A percentile compares a stretch with the other conserved stretches of the same genome.
phyloP scores from a whole-genome alignment of 2,888 invertebrate species.

The Ephialtes manifestator region DNA sequence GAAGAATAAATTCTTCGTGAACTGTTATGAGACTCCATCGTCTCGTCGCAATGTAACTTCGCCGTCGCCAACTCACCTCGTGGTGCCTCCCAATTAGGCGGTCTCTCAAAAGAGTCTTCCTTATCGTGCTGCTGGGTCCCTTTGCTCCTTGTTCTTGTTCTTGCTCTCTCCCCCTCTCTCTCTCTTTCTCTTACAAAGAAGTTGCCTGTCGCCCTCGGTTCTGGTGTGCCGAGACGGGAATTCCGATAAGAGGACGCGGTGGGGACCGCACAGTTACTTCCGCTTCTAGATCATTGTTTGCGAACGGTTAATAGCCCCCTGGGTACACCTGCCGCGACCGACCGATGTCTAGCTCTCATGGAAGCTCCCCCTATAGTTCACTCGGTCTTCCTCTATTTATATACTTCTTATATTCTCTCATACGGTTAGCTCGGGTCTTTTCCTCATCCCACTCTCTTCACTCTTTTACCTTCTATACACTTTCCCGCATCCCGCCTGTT shows the following conservation, averaged over 20 bases:
- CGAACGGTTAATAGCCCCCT: constrained; percentile 85
- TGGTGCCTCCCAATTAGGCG: constrained; percentile 77
- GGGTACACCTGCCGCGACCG: constrained; percentile 79
- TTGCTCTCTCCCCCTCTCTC: constrained; percentile 55
- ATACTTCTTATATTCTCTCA: constrained; percentile 68
- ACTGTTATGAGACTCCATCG: constrained; percentile 59
- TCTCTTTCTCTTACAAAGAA: constrained; percentile 54
- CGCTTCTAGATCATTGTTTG: constrained; percentile 85
- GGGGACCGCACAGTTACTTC: constrained; percentile 80
- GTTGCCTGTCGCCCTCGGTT: constrained; percentile 63
- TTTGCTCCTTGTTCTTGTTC: constrained; percentile 32
- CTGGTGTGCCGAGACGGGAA: constrained; percentile 76
- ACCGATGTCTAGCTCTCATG: constrained; percentile 64
- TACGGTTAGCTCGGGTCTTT: constrained; percentile 20
- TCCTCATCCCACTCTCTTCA: constrained; percentile 50
- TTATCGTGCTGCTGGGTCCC: constrained; percentile 56
- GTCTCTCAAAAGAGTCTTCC: constrained; percentile 75
- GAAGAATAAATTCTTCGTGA: constrained; percentile 61
- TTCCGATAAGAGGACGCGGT: constrained; percentile 80
- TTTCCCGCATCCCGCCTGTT: constrained; percentile 32
- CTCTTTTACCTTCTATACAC: constrained; percentile 46
- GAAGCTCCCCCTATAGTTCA: constrained; percentile 57
- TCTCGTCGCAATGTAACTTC: constrained; percentile 22
- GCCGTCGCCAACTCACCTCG: constrained; percentile 37
- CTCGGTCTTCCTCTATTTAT: constrained; percentile 59